Conservation (phyloP, 2,113 vertebrate species). For the Gymnorhina tibicen region DNA sequence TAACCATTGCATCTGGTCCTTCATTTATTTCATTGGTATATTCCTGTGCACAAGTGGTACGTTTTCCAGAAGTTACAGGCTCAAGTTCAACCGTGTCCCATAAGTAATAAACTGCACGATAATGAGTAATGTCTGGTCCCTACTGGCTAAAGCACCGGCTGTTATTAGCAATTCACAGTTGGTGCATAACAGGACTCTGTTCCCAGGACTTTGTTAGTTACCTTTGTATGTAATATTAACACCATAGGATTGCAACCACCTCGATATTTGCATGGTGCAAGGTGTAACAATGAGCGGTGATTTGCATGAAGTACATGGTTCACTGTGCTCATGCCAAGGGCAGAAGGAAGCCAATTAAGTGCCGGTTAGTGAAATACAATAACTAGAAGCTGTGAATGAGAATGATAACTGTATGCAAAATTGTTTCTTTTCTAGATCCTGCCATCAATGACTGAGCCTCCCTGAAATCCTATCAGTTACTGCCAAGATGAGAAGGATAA, state of each 20-base stretch:
- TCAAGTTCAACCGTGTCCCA: background rate
- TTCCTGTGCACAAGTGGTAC: background rate
- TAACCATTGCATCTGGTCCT: background rate
- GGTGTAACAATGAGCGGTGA: background rate
- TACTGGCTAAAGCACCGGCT: background rate
- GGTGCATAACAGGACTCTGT: background rate
- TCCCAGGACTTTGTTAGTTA: background rate
- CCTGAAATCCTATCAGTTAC: constrained; percentile 44
- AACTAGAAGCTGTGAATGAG: background rate
- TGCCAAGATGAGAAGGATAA: constrained; percentile 19
- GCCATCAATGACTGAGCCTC: constrained; percentile 8
- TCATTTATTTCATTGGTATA: background rate
- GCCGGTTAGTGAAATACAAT: background rate
- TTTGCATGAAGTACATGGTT: background rate
- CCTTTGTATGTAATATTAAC: background rate
- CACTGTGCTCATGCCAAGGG: background rate
- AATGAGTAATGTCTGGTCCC: background rate
- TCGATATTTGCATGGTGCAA: background rate
- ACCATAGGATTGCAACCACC: background rate
- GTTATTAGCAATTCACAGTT: background rate
- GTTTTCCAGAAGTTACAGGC: background rate
- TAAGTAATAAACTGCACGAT: background rate
- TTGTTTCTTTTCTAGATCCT: constrained; percentile 61
- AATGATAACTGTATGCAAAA: constrained; percentile 34
- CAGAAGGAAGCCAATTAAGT: constrained; percentile 6